Evolutionary conservation across 2,888 invertebrate species (phyloP).

Genomic region (Glaucopsyche alexis): DNA sequence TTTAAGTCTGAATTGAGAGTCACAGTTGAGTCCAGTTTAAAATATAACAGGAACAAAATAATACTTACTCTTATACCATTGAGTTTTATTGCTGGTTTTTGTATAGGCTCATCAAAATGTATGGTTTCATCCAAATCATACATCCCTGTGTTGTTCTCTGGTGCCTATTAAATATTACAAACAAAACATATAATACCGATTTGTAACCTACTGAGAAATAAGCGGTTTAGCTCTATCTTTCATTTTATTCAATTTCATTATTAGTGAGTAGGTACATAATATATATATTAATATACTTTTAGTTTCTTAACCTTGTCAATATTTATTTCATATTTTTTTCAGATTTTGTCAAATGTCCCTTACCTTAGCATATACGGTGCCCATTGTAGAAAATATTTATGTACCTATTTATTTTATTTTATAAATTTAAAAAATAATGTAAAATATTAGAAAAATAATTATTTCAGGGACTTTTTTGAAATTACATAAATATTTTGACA

Average conservation of each 20-base stretch:
- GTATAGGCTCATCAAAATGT: constrained; percentile 55
- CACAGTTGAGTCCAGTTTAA: background rate
- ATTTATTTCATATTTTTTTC: background rate
- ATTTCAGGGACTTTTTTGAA: constrained; percentile 45
- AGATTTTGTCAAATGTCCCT: background rate
- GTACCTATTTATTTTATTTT: background rate
- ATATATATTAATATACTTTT: background rate
- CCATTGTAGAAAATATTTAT: constrained; percentile 40
- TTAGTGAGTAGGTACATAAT: background rate
- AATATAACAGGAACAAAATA: background rate
- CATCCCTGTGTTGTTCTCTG: constrained; percentile 39
- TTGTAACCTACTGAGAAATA: background rate
- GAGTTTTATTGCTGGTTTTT: constrained; percentile 70
- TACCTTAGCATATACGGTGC: constrained; percentile 47
- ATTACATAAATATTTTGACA: constrained; percentile 47
- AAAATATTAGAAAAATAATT: constrained; percentile 35
- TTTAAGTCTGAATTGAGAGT: background rate
- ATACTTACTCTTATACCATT: constrained; percentile 73
- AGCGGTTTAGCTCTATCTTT: background rate
- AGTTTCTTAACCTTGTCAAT: background rate
- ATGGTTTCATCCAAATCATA: constrained; percentile 63
- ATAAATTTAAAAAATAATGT: background rate
- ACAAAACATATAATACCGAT: background rate
- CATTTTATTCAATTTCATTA: background rate
- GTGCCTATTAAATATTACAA: constrained; percentile 43